These are phyloP conservation scores for Hemicrepidius hirtus DNA, from an alignment of 2,888 invertebrate species.

Conservation along the genomic window DNA sequence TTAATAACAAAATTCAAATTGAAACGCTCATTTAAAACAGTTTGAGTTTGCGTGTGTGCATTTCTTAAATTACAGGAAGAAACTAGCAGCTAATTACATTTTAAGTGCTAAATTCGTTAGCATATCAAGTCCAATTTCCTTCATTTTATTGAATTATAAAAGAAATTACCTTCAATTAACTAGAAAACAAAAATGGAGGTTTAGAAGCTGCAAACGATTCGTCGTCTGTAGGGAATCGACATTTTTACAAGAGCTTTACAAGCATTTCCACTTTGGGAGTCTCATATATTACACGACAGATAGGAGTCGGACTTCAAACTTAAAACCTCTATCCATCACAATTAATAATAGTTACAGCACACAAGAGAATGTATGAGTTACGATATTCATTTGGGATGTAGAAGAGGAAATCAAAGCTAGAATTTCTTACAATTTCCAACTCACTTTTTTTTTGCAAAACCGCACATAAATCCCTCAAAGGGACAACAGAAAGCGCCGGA, in stretches of 20 bases:
- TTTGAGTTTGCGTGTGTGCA: conserved; percentile 3
- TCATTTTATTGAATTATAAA: background rate
- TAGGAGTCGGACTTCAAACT: conserved; percentile 16
- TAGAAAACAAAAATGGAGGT: conserved; percentile 1
- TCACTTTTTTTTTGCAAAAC: background rate
- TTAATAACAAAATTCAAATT: conserved; percentile 7
- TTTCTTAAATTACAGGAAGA: background rate
- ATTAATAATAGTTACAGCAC: conserved; percentile 24
- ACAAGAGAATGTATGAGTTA: conserved; percentile 11
- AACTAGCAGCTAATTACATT: background rate
- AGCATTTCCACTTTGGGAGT: conserved; percentile 21
- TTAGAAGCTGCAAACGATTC: conserved; percentile 9
- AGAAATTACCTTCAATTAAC: background rate
- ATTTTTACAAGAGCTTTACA: conserved; percentile 18
- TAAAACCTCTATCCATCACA: conserved; percentile 24
- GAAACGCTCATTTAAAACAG: background rate
- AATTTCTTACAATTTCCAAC: background rate
- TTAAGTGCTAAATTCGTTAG: background rate
- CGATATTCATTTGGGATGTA: conserved; percentile 7
- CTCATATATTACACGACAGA: conserved; percentile 18
- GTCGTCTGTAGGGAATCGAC: conserved; percentile 9
- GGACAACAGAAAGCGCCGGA: background rate
- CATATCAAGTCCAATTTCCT: background rate
- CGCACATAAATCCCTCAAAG: conserved; percentile 4
- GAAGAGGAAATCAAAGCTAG: conserved; percentile 3